phyloP scores from a whole-genome alignment of 1,140 invertebrate genomes.

The Ceratosolen fusciceps region DNA sequence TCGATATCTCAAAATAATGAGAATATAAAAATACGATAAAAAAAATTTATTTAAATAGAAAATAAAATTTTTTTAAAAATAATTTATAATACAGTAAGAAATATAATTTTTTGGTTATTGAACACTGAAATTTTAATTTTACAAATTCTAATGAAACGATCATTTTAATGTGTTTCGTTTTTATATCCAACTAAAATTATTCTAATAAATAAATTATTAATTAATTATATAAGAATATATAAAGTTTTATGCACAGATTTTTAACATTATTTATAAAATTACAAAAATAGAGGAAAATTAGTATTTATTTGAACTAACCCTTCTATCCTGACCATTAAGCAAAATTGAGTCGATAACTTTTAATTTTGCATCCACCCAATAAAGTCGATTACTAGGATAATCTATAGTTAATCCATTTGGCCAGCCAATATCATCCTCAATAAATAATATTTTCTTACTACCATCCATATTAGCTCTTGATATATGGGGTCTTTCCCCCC shows the following conservation, averaged over 20 bases:
- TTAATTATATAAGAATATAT: no score
- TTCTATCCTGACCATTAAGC: conserved; percentile 80
- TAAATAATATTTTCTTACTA: conserved; percentile 68
- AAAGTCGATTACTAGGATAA: conserved; percentile 82
- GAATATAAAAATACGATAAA: no score
- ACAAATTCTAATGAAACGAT: no score
- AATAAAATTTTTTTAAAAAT: no score
- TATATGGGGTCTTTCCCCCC: conserved; percentile 82
- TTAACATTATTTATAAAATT: not conserved
- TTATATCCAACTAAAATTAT: no score
- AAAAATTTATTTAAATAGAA: no score
- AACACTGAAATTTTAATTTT: no score
- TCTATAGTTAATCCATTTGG: conserved; percentile 93
- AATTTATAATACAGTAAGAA: no score
- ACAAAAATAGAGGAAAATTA: not conserved
- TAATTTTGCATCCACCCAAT: conserved; percentile 85
- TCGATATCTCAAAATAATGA: no score
- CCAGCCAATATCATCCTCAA: conserved; percentile 79
- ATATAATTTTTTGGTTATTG: no score
- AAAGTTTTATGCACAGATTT: not conserved
- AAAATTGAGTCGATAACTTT: conserved; percentile 82
- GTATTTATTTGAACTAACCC: conserved; percentile 57
- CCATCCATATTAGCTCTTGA: conserved; percentile 90
- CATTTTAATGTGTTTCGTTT: no score
- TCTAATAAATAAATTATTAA: no score